phyloP scores from a whole-genome alignment of 2,888 invertebrate species.

The Boloria euphrosyne region DNA sequence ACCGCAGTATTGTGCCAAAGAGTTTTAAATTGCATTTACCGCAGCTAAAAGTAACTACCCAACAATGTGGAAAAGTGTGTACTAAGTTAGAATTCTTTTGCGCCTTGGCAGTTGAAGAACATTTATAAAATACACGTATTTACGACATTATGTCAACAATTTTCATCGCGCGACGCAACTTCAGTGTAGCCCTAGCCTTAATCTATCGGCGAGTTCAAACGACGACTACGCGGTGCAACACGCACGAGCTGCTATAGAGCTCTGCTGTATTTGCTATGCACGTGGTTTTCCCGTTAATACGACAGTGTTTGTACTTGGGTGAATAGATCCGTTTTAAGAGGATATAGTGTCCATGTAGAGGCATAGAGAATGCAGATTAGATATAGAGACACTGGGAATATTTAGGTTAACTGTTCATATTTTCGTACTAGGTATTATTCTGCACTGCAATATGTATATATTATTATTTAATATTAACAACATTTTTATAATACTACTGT shows the following conservation, averaged over 20 bases:
- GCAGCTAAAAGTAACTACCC: too few relatives aligned
- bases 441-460: too few relatives aligned
- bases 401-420: background rate
- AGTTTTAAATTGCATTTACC: too few relatives aligned
- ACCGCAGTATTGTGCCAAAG: too few relatives aligned
- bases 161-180: too few relatives aligned
- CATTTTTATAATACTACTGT: too few relatives aligned
- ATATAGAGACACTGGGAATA: background rate
- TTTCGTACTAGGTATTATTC: background rate
- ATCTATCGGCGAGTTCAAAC: conserved; percentile 60
- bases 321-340: conserved; percentile 20
- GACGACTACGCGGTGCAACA: conserved; percentile 46
- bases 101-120: background rate
- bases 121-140: too few relatives aligned
- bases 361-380: background rate
- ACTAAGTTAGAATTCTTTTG: background rate
- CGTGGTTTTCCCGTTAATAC: conserved; percentile 27
- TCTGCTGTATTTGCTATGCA: conserved; percentile 44
- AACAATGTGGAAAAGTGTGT: too few relatives aligned
- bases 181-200: conserved; percentile 27
- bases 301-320: conserved; percentile 20
- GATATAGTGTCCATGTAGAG: conserved; percentile 9
- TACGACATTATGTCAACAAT: too few relatives aligned
- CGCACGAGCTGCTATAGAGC: conserved; percentile 48
- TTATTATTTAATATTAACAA: too few relatives aligned